Evolutionary conservation across 1,140 invertebrate genomes (phyloP).

Genomic region (Macrostomum lignano): DNA sequence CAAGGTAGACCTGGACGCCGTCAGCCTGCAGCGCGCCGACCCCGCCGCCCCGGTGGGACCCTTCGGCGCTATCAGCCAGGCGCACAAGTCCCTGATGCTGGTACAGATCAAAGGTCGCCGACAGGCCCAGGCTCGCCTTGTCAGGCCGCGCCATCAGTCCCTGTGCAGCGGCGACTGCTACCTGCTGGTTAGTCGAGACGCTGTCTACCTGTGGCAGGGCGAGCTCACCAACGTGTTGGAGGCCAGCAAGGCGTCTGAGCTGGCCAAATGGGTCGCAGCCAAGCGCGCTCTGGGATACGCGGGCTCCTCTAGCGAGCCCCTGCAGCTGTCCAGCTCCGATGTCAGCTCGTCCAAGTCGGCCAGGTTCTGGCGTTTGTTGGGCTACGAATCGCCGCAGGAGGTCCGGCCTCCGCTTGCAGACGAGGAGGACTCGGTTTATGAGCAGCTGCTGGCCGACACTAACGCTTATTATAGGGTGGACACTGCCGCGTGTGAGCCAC

Average conservation of each 20-base stretch:
- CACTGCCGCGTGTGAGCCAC: too few species aligned
- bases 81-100: slow-evolving; percentile 44
- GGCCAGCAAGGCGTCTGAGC: slow-evolving; percentile 45
- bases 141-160: slow-evolving; percentile 42
- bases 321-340: too few species aligned
- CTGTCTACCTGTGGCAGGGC: slow-evolving; percentile 51
- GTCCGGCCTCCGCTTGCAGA: too few species aligned
- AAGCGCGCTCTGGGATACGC: slow-evolving; percentile 54
- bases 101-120: slow-evolving; percentile 53
- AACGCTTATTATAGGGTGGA: too few species aligned
- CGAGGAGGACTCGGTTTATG: too few species aligned
- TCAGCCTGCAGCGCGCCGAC: slow-evolving; percentile 38
- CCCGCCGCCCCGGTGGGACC: slow-evolving; percentile 6
- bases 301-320: slow-evolving; percentile 27
- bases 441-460: too few species aligned
- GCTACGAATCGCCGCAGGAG: too few species aligned
- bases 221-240: slow-evolving; percentile 65
- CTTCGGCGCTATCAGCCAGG: slow-evolving; percentile 22
- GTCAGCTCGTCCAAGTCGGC: too few species aligned
- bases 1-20: slow-evolving; percentile 55
- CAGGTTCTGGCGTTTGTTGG: too few species aligned
- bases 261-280: slow-evolving; percentile 43
- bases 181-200: slow-evolving; percentile 43
- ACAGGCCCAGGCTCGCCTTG: slow-evolving; percentile 47
- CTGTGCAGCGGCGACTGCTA: slow-evolving; percentile 64